Conservation (phyloP, 92 coral and sea anemone genomes). For the Porites rus region DNA sequence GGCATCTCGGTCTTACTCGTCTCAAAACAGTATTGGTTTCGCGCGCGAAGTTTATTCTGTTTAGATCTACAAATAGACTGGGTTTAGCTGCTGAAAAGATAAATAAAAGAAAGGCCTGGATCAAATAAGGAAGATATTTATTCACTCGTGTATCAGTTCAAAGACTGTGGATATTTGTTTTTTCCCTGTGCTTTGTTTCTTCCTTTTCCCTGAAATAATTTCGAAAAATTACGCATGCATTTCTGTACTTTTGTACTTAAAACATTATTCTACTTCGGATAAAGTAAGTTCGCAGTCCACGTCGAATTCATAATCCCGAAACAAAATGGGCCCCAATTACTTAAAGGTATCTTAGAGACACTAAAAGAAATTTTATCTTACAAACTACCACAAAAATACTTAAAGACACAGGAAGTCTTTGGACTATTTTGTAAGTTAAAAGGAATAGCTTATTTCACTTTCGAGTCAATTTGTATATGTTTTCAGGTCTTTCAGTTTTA, state of each 20-base stretch:
- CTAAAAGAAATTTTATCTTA: too few species aligned
- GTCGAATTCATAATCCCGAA: neutral
- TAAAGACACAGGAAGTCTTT: neutral
- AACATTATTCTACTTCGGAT: neutral
- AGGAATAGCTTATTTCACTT: neutral
- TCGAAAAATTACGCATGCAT: neutral
- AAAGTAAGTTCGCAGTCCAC: neutral
- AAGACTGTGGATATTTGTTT: constrained; percentile 31
- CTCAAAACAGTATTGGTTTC: neutral
- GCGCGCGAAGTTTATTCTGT: constrained; percentile 21
- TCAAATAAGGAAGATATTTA: constrained; percentile 42
- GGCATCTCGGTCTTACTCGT: neutral
- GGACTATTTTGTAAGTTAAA: neutral
- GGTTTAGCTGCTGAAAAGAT: constrained; percentile 26
- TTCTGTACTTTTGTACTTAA: neutral
- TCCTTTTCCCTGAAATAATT: neutral
- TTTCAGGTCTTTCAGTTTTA: constrained; percentile 1
- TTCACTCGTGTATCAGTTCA: neutral
- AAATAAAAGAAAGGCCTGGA: constrained; percentile 12
- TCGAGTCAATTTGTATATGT: neutral
- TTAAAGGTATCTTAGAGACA: too few species aligned
- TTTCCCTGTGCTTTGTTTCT: neutral
- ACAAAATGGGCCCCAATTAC: too few species aligned
- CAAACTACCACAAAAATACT: neutral
- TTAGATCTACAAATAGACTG: constrained; percentile 43